Conservation (phyloP, 1,140 invertebrate genomes). For the Drosophila kohkoa region DNA sequence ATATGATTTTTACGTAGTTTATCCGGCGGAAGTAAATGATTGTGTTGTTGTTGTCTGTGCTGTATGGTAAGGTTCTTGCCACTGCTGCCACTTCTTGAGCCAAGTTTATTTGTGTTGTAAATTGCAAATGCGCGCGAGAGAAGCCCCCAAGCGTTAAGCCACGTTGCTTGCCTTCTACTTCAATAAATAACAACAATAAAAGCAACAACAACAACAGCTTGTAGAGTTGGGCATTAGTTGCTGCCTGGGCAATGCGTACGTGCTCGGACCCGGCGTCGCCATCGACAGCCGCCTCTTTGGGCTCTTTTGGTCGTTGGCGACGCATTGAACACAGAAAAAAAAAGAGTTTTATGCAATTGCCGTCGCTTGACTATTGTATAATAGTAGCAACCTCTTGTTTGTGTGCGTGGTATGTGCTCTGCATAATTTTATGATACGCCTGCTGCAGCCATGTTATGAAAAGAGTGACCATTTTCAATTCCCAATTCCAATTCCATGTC, state of each 20-base stretch:
- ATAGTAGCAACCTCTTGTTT: conserved; percentile 52
- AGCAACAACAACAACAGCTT: conserved; percentile 34
- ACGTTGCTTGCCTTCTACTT: conserved; percentile 50
- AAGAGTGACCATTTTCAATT: conserved; percentile 59
- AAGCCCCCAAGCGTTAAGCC: conserved; percentile 28
- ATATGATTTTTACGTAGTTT: conserved; percentile 79
- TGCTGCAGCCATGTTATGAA: conserved; percentile 45
- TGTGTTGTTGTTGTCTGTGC: conserved; percentile 51
- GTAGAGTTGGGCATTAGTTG: conserved; percentile 74
- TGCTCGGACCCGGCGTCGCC: conserved; percentile 77
- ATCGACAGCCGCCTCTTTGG: conserved; percentile 44
- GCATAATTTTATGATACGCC: conserved; percentile 79
- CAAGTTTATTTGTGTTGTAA: conserved; percentile 78
- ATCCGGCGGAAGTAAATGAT: conserved; percentile 81
- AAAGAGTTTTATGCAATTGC: conserved; percentile 82
- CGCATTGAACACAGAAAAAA: conserved; percentile 54
- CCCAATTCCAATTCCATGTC: conserved; percentile 50
- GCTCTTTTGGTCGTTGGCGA: conserved; percentile 49
- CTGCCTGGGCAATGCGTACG: conserved; percentile 64
- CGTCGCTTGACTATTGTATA: conserved; percentile 67
- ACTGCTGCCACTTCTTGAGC: conserved; percentile 47
- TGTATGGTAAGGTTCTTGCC: conserved; percentile 7
- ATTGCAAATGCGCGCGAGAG: conserved; percentile 77
- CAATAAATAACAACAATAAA: conserved; percentile 76
- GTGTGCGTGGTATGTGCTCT: conserved; percentile 76